These are phyloP conservation scores for Rhinopithecus roxellana DNA, from an alignment of 2,113 vertebrate species.

Conservation along the genomic window DNA sequence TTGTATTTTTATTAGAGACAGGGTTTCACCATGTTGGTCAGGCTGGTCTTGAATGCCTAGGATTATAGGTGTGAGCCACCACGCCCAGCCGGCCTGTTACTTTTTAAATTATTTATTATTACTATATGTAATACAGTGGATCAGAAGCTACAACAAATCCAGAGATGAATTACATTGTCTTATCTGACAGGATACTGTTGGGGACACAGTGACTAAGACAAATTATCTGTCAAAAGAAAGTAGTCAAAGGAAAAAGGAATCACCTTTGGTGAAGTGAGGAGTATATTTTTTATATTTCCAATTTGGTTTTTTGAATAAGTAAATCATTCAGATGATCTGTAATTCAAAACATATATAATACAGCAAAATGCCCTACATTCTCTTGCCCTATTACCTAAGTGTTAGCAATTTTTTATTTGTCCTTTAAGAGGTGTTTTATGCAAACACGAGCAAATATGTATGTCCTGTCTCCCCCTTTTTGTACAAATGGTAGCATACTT, in stretches of 20 bases:
- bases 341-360: conserved; percentile 2
- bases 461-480: not conserved
- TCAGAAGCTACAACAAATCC: conserved; percentile 19
- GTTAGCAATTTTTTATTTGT: not conserved
- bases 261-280: not conserved
- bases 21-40: no score
- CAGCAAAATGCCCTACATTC: not conserved
- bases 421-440: not conserved
- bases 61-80: no score
- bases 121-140: not conserved
- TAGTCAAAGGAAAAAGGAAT: not conserved
- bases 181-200: not conserved
- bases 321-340: not conserved
- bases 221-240: conserved; percentile 31
- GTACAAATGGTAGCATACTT: not conserved
- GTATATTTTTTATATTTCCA: not conserved
- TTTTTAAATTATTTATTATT: not conserved
- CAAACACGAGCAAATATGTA: not conserved
- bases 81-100: not conserved
- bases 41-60: no score
- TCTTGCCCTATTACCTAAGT: not conserved
- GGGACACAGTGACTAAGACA: not conserved
- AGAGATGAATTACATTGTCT: conserved; percentile 23
- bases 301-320: conserved; percentile 36
- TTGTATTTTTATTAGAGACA: no score